These are phyloP conservation scores for Tanytarsus gracilentus DNA, from an alignment of 2,888 invertebrate genomes.

Conservation along the genomic window DNA sequence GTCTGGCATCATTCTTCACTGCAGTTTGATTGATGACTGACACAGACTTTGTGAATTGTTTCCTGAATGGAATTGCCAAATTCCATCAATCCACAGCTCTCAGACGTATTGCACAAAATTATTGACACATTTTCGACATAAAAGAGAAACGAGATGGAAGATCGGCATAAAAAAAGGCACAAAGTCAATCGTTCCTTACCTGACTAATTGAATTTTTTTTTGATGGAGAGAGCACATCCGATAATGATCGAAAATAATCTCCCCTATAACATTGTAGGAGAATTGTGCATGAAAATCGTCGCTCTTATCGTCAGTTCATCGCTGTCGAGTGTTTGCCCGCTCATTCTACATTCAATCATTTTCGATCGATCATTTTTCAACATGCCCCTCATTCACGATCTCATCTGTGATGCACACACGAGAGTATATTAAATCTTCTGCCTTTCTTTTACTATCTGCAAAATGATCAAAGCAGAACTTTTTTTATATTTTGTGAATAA, in stretches of 20 bases:
- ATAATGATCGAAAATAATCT: conserved; percentile 13
- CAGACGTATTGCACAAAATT: conserved; percentile 3
- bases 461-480: conserved; percentile 14
- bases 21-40: conserved; percentile 26
- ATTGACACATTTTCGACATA: conserved; percentile 18
- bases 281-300: conserved; percentile 2
- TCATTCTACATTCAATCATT: conserved; percentile 10
- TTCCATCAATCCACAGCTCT: too few species aligned
- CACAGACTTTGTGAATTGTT: conserved; percentile 24
- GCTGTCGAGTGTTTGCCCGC: neutral
- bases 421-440: neutral
- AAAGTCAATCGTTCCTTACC: neutral
- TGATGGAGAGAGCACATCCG: conserved; percentile 17
- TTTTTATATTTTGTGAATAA: conserved; percentile 3
- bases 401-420: too few species aligned
- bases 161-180: neutral
- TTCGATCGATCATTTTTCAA: conserved; percentile 15
- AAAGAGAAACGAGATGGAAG: neutral
- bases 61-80: conserved; percentile 24
- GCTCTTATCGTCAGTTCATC: conserved; percentile 8
- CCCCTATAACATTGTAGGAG: neutral
- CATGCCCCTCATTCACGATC: neutral
- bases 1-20: too few species aligned
- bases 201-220: conserved; percentile 22
- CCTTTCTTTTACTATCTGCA: conserved; percentile 22